Base-by-base conservation (phyloP, 2,797 vertebrate genomes). In the Aotus griseimembra region DNA sequence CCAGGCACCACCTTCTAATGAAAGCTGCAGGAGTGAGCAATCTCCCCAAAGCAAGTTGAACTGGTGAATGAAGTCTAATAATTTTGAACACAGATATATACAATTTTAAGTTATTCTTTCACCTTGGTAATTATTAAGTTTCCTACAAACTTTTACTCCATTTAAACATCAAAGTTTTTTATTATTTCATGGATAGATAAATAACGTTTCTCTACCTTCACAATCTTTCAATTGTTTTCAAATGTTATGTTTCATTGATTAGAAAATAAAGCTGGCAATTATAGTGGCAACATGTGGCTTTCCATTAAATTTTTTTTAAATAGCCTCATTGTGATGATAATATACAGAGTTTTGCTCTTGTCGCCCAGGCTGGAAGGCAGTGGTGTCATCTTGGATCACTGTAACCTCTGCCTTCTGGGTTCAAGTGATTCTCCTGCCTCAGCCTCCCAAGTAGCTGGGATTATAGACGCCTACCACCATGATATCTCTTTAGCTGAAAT, bases 391-490 rank as follows among this genome's bases (percentile, higher is more conserved):
- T 61, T 2, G 28, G 58, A 30, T 61, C 58, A 61, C 12, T 61
- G 28, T 61, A 30, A 30, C 28, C 12, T 61, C 58, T 0, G 0
- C 28, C 58, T 61, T 12, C 58, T 61, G 58, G 57, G 12, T 58
- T 28, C 26, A 58, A 58, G 26, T 1, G 57, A 58, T 58, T 58
- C 57, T 58, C 26, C 57, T 58, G 57, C 57, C 57, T 30, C 26
- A 58, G 57, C 26, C 57, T 58, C 57, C 57, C 5, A 0, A 28
- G 57, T 28, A 58, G 57, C 11, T 58, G 26, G 57, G 26, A 28
- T 12, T 28, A 30, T 5, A 13, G 57, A 26, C 0, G 2, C 26
- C 5, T 12, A 6, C 26, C 26, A 28, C 57, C 26, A 58, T 0
- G 57, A 28, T 41, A 52, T 58, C 48, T 55, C 52, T 76, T 61